Evolutionary conservation across 2,797 vertebrate species (phyloP), one percentile per base, ranked within the genome.

Genomic region (Falco rusticolus): DNA sequence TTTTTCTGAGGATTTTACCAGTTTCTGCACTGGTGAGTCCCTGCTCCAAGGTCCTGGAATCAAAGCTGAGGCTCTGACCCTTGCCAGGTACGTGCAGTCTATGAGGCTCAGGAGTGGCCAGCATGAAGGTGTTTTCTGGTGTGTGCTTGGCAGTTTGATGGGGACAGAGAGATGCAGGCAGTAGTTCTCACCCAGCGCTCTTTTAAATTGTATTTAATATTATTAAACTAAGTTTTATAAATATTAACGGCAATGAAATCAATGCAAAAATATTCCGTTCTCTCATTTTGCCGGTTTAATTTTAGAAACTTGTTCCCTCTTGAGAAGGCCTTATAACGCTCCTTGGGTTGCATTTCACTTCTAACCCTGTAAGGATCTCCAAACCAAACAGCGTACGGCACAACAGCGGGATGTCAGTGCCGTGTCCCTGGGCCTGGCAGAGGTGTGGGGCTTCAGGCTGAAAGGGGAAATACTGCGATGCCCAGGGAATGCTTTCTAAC

Each of bases 41-140:
- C 37, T 41, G 66, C 77, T 22, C 39, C 1, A 39, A 31, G 48
- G 60, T 48, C 51, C 56, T 28, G 65, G 45, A 28, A 26, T 5
- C 1, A 3, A 1, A 22, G 69, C 60, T 37, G 53, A 56, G 12
- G 63, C 41, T 61, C 47, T 1, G 4, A 3, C 9, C 24, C 77
- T 28, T 7, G n/a, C 34, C 21, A 34, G 21, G 9, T 6, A 18
- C 1, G 3, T 3, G 18, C 21, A 7, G 28, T 25, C 0, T 0
- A 25, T 20, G 69, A 19, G 26, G 60, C 28, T 39, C 47, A 3
- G 47, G 10, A 9, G 10, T 2, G 50, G 57, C 26, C 1, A 1
- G 5, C 2, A 11, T 9, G 14, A 9, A 22, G n/a, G 25, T 2
- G 11, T 60, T 65, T 21, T 21, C 31, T 9, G 2, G 0, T 0